Base-by-base conservation (phyloP, 92 coral and sea anemone genomes). In the Palythoa grandiflora region DNA sequence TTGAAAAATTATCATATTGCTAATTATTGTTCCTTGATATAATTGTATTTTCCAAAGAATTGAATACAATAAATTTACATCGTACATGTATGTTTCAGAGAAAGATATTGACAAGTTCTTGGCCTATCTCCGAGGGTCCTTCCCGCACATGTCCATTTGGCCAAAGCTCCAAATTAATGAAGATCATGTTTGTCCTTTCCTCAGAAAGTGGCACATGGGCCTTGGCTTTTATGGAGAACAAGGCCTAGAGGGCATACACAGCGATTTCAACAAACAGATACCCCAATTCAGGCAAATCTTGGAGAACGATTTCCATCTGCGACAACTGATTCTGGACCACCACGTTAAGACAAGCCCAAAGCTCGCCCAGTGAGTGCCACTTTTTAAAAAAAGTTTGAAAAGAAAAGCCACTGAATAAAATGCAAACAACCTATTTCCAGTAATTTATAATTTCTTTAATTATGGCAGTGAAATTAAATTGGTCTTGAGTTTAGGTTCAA, bases 121-220 rank as follows among this genome's bases (percentile, higher is more conserved):
- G 83, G 71, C 71, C 28, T 57, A 57, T 55, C 51, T 78, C 51
- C 19, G 86, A 17, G 65, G 68, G 68, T 38, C 35, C 28, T 79
- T 87, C 57, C 86, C 79, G 2, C 66, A 84, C 83, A 75, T 57
- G 83, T 68, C 83, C 57, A 75, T 59, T 12, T 75, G 83, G 60
- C 75, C 90, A 3, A 88, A 88, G 74, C 90, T 88, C 20, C 90
- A 88, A 38, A 79, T 79, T 37, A 10, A 71, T 17, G 80, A 79
- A 79, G 90, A 88, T 16, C 87, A 88, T 79, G 76, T 78, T 54
- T 87, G 90, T 44, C 73, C 79, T 5, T 87, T 87, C 66, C 90
- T 79, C 47, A 38, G 89, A 77, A 21, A 76, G 60, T 87, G 84
- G 89, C 89, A 87, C 9, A 77, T 77, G 77, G 84, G 89, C 36